Percentiles rank a stretch among this genome's conserved stretches.
phyloP scores from a whole-genome alignment of 2,113 vertebrate species.

The Saccopteryx bilineata region DNA sequence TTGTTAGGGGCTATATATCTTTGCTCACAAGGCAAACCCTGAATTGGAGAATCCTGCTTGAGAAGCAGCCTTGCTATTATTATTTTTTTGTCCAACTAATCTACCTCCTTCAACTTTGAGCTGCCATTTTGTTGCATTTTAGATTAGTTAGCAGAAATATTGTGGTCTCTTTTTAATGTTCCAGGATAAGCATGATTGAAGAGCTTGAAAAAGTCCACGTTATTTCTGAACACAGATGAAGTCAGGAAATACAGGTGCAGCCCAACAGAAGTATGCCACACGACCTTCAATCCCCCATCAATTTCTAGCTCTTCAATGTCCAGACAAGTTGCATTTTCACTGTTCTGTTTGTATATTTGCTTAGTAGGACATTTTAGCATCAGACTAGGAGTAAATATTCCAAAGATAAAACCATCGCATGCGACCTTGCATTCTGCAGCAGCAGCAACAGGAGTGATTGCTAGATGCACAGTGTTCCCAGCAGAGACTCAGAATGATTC shows the following conservation, averaged over 20 bases:
- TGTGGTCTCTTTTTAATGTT: neutral
- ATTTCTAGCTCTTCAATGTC: neutral
- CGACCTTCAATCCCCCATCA: neutral
- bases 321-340: neutral
- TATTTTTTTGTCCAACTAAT: neutral
- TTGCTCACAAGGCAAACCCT: constrained; percentile 44
- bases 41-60: constrained; percentile 10
- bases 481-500: neutral
- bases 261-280: neutral
- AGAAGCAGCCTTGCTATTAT: neutral
- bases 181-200: constrained; percentile 14
- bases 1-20: neutral
- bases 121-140: neutral
- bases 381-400: neutral
- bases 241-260: neutral
- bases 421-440: neutral
- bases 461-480: neutral
- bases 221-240: constrained; percentile 30
- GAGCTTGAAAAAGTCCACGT: neutral
- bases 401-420: neutral
- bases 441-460: neutral
- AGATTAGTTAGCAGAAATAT: neutral
- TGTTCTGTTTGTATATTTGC: neutral
- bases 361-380: neutral
- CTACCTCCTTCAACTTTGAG: neutral